Percentiles rank a stretch among this genome's conserved stretches.
Evolutionary conservation across 2,113 vertebrate genomes (phyloP).

Genomic region (Peucedramus taeniatus): DNA sequence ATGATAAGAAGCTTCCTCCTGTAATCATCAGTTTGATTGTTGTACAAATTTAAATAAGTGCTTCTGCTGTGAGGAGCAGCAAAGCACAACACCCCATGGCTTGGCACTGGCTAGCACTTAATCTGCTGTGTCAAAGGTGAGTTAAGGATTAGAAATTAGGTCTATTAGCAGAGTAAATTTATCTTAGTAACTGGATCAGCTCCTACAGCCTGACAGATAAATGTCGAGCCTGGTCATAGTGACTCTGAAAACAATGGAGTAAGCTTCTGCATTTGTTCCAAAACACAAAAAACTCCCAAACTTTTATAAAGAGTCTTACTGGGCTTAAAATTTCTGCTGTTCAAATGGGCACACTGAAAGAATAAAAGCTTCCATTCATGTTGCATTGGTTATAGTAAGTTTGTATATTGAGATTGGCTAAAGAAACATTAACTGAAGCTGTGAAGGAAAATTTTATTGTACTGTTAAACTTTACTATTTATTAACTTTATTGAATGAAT

Average conservation of each 20-base stretch:
- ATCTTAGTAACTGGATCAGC: neutral
- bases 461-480: neutral
- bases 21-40: neutral
- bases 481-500: neutral
- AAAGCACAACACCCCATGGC: neutral
- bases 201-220: neutral
- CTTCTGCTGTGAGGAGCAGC: neutral
- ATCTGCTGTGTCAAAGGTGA: neutral
- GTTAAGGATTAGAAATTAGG: neutral
- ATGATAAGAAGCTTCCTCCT: neutral
- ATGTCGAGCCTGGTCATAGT: neutral
- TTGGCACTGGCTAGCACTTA: neutral
- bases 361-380: neutral
- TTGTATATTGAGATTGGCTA: neutral
- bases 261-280: neutral
- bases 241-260: neutral
- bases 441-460: neutral
- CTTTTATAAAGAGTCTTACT: neutral
- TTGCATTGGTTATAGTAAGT: neutral
- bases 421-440: neutral
- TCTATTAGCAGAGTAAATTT: neutral
- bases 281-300: neutral
- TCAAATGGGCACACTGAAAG: neutral
- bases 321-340: neutral
- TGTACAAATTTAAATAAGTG: neutral